Evolutionary conservation across 2,888 invertebrate genomes (phyloP).

Genomic region (Caenorhabditis wallacei): DNA sequence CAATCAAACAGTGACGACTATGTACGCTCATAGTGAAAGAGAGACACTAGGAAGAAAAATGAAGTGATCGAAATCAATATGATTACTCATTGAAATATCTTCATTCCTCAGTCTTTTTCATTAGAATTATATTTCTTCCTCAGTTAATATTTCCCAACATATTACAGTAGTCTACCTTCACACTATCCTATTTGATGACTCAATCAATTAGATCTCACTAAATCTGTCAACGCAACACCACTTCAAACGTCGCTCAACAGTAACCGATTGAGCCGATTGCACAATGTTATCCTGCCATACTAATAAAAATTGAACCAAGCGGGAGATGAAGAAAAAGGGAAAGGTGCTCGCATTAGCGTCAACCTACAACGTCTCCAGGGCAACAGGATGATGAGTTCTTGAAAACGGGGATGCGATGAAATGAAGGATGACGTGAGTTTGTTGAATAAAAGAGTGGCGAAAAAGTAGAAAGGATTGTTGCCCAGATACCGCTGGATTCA

Average conservation of each 20-base stretch:
- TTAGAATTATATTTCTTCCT: not conserved
- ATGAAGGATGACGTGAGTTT: constrained; percentile 39
- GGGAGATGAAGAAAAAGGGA: not conserved
- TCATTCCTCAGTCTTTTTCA: not conserved
- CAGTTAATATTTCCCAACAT: not conserved
- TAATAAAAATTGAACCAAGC: constrained; percentile 1
- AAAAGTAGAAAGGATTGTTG: constrained; percentile 12
- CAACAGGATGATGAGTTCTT: constrained; percentile 34
- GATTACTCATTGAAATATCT: not conserved
- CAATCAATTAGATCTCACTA: constrained; percentile 45
- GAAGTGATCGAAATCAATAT: not conserved
- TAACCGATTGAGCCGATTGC: constrained; percentile 48
- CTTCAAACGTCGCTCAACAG: constrained; percentile 59
- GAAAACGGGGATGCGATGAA: constrained; percentile 42
- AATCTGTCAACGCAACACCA: constrained; percentile 42
- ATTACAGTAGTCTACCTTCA: constrained; percentile 14
- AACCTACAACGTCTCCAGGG: constrained; percentile 43
- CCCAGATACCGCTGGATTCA: constrained; percentile 14
- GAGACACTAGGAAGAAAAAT: not conserved
- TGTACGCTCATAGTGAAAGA: constrained; percentile 1
- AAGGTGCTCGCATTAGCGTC: not conserved
- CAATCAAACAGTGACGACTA: constrained; percentile 7
- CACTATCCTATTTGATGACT: constrained; percentile 13
- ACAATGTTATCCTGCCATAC: constrained; percentile 39
- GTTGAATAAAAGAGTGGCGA: not conserved